Evolutionary conservation across 2,888 invertebrate genomes (phyloP).

Genomic region (Drosophila rubida): DNA sequence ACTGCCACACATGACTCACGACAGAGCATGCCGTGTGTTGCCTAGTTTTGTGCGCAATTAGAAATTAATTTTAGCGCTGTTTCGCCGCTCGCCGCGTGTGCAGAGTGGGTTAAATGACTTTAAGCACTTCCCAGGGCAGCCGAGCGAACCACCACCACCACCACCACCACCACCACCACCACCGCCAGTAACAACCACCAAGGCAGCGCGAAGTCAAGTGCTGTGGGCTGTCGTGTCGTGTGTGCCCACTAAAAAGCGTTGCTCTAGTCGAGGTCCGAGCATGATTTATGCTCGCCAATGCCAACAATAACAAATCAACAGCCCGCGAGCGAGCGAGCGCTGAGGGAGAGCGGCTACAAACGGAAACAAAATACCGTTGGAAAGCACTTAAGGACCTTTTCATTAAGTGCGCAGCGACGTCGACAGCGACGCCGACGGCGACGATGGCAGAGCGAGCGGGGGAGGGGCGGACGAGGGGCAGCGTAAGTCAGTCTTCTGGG

Average conservation of each 20-base stretch:
- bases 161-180: slow-evolving; percentile 11
- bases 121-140: slow-evolving; percentile 79
- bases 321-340: slow-evolving; percentile 42
- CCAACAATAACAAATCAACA: slow-evolving; percentile 77
- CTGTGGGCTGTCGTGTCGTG: slow-evolving; percentile 68
- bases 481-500: slow-evolving; percentile 74
- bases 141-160: slow-evolving; percentile 1
- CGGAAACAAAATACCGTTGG: slow-evolving; percentile 84
- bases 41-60: slow-evolving; percentile 77
- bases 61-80: slow-evolving; percentile 76
- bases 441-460: neutral
- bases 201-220: slow-evolving; percentile 58
- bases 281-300: slow-evolving; percentile 81
- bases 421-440: neutral
- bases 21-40: slow-evolving; percentile 49
- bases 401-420: slow-evolving; percentile 73
- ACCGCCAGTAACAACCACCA: slow-evolving; percentile 14
- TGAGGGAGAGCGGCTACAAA: slow-evolving; percentile 70
- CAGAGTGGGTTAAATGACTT: slow-evolving; percentile 82
- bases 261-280: slow-evolving; percentile 36
- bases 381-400: slow-evolving; percentile 83
- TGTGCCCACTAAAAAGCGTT: slow-evolving; percentile 26
- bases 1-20: slow-evolving; percentile 14
- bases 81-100: slow-evolving; percentile 42
- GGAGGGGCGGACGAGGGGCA: slow-evolving; percentile 25